Base-by-base conservation (phyloP, 1,140 invertebrate genomes). In the Zophobas morio region DNA sequence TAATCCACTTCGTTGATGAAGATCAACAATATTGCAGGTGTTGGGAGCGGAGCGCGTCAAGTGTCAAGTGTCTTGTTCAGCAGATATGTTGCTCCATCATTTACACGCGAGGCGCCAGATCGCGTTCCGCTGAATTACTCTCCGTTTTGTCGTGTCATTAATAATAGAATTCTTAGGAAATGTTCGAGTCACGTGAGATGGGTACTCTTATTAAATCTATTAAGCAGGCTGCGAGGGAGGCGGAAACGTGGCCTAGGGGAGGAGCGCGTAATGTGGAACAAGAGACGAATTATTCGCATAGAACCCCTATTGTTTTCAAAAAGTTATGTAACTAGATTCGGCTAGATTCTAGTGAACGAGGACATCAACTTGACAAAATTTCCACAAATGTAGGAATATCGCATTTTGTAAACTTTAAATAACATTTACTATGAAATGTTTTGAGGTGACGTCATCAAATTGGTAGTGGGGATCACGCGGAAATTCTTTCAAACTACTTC, bases 111-210 rank as follows among this genome's bases (percentile, higher is more conserved):
- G n/a, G 49, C n/a, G 49, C n/a, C 49, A 5, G 49, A 51, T 51
- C 49, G 49, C 49, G 49, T 51, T 51, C 49, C n/a, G 6, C 6
- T 37, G 39, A 63, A 63, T 63, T 63, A 63, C 57, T 39, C 35
- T 20, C 20, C 5, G 39, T 36, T 63, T n/a, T n/a, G 34, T 36
- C 6, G 32, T 51, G 57, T 39, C 57, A 63, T 63, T 63, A 63
- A 63, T 60, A 60, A 60, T 39, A 63, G 39, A 63, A 63, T 39
- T 63, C 57, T 63, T 20, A 51, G 5, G 57, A 63, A 63, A 63
- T 20, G 1, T 40, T 39, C 36, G 35, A 51, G 49, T 51, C 49
- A 51, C 49, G 49, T 51, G 49, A n/a, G n/a, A 51, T 51, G 49
- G 2, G n/a, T 2, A 46, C 5, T 51, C 3, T 51, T 51, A 51